Evolutionary conservation across 64 coral and sea anemone genomes (phyloP).

Genomic region (Stylophora pistillata): DNA sequence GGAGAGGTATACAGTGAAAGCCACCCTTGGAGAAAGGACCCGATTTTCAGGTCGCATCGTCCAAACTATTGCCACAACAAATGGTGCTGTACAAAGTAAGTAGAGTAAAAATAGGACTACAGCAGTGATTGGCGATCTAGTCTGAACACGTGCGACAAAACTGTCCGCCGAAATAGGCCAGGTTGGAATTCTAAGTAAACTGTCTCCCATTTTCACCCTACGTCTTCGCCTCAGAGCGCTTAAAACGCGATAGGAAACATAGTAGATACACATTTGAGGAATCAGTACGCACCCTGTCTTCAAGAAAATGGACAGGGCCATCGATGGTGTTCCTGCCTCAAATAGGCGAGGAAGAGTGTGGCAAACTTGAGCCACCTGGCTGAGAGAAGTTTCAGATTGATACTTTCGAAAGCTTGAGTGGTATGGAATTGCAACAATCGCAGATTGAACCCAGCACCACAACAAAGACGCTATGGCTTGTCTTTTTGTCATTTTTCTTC

Average conservation of each 20-base stretch:
- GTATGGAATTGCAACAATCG: slow-evolving; percentile 56
- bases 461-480: slow-evolving; percentile 29
- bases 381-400: not conserved
- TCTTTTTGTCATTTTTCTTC: slow-evolving; percentile 40
- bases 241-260: slow-evolving; percentile 53
- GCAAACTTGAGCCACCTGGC: not conserved
- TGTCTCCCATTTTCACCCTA: slow-evolving; percentile 40
- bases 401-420: not conserved
- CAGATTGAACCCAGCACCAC: slow-evolving; percentile 63
- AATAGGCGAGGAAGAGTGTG: slow-evolving; percentile 37
- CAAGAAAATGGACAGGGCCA: slow-evolving; percentile 32
- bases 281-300: slow-evolving; percentile 52
- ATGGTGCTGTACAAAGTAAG: slow-evolving; percentile 47
- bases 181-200: slow-evolving; percentile 15
- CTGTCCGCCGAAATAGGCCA: slow-evolving; percentile 38
- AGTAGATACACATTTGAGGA: slow-evolving; percentile 39
- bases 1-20: slow-evolving; percentile 45
- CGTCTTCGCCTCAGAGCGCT: slow-evolving; percentile 53
- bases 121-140: slow-evolving; percentile 46
- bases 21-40: not conserved
- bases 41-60: slow-evolving; percentile 24
- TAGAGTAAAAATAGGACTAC: slow-evolving; percentile 56
- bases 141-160: slow-evolving; percentile 46
- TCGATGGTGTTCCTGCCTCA: slow-evolving; percentile 15
- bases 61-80: slow-evolving; percentile 48